These are phyloP conservation scores for Gallinago jamesoni DNA, from an alignment of 2,113 vertebrate genomes.

Conservation along the genomic window DNA sequence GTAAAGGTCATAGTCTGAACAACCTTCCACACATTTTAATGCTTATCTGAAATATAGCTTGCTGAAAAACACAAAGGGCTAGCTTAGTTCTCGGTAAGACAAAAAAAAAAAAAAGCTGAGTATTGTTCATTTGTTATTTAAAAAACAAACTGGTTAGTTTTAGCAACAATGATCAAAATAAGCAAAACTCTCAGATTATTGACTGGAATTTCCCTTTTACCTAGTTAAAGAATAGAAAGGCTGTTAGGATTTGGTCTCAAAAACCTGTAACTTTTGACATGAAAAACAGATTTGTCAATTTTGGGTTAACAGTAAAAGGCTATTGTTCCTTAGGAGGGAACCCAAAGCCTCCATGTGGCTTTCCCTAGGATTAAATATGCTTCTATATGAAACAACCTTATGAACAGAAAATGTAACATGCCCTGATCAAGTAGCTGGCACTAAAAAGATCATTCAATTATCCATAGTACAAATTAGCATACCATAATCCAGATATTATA, in stretches of 20 bases:
- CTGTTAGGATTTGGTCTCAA: neutral
- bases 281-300: neutral
- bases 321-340: neutral
- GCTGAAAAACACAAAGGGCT: neutral
- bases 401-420: neutral
- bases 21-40: neutral
- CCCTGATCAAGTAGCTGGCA: neutral
- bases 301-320: neutral
- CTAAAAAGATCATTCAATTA: neutral
- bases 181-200: neutral
- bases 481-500: neutral
- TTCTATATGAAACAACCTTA: neutral
- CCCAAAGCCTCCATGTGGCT: neutral
- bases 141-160: neutral
- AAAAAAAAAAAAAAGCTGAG: neutral
- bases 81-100: neutral
- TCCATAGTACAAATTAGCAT: neutral
- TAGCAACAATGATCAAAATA: neutral
- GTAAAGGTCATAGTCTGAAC: conserved; percentile 29
- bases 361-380: neutral
- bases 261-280: neutral
- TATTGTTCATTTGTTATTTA: neutral
- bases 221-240: neutral
- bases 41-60: neutral
- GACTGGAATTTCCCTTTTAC: neutral